phyloP scores from a whole-genome alignment of 2,113 vertebrate genomes.

The Myiopsitta monachus region DNA sequence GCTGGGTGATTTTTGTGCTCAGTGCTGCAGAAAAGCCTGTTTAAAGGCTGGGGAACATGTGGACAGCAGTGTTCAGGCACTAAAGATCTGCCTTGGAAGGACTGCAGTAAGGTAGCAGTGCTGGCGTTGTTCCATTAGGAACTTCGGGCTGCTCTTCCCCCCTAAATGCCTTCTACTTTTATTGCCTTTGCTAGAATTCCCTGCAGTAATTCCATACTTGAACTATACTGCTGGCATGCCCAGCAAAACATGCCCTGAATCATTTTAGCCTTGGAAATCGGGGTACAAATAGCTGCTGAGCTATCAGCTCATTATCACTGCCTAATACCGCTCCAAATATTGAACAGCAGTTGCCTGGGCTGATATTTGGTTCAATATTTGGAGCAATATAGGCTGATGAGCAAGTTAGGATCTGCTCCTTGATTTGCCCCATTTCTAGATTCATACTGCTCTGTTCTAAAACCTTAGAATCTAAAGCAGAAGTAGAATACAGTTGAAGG shows the following conservation, averaged over 20 bases:
- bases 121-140: background rate
- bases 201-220: background rate
- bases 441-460: background rate
- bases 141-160: background rate
- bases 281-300: background rate
- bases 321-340: background rate
- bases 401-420: background rate
- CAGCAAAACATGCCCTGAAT: background rate
- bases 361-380: background rate
- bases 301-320: background rate
- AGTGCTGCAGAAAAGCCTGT: background rate
- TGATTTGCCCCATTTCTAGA: background rate
- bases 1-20: background rate
- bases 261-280: background rate
- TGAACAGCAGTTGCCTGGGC: background rate
- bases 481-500: rapidly evolving
- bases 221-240: background rate
- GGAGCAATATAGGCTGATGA: background rate
- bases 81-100: background rate
- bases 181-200: background rate
- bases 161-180: rapidly evolving
- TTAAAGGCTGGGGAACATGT: background rate
- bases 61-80: background rate
- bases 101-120: background rate
- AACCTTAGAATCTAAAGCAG: rapidly evolving